These are phyloP conservation scores for Nemoura dubitans DNA, from an alignment of 2,888 invertebrate genomes.

Conservation along the genomic window DNA sequence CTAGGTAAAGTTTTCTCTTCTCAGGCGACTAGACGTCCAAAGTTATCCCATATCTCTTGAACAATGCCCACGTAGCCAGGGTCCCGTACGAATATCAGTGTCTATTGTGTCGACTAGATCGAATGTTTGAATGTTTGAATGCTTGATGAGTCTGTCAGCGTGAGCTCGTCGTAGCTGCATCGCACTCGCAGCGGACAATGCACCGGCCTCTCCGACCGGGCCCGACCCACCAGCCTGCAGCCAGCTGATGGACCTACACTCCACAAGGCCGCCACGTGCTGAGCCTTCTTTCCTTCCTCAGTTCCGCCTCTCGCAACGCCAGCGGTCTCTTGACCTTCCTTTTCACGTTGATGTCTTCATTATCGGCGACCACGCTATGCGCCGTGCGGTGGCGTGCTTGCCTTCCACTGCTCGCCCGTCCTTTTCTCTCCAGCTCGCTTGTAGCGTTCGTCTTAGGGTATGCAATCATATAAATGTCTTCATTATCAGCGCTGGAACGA, in stretches of 20 bases:
- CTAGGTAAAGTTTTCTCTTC: too few species aligned
- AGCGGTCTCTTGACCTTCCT: constrained; percentile 36
- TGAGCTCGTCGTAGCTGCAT: background rate
- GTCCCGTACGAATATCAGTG: too few species aligned
- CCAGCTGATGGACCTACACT: constrained; percentile 51
- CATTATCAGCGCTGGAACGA: constrained; percentile 13
- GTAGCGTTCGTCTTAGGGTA: constrained; percentile 33
- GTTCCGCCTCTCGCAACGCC: constrained; percentile 48
- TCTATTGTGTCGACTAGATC: too few species aligned
- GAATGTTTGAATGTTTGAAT: constrained; percentile 23
- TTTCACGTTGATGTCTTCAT: constrained; percentile 37
- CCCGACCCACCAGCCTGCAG: constrained; percentile 52
- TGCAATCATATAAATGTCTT: background rate
- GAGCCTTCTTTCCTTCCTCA: constrained; percentile 47
- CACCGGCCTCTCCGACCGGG: constrained; percentile 1
- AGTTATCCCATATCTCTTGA: too few species aligned
- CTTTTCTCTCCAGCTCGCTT: constrained; percentile 42
- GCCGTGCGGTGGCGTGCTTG: too few species aligned
- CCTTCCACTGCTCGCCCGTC: constrained; percentile 49
- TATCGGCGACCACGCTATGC: constrained; percentile 35
- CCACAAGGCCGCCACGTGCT: constrained; percentile 43
- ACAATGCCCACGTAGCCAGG: too few species aligned
- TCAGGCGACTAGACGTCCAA: too few species aligned
- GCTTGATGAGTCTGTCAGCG: background rate
- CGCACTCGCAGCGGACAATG: constrained; percentile 9